A percentile compares a stretch with the other conserved stretches of the same genome.
Evolutionary conservation across 2,797 vertebrate genomes (phyloP).

Genomic region (Bovichtus diacanthus): DNA sequence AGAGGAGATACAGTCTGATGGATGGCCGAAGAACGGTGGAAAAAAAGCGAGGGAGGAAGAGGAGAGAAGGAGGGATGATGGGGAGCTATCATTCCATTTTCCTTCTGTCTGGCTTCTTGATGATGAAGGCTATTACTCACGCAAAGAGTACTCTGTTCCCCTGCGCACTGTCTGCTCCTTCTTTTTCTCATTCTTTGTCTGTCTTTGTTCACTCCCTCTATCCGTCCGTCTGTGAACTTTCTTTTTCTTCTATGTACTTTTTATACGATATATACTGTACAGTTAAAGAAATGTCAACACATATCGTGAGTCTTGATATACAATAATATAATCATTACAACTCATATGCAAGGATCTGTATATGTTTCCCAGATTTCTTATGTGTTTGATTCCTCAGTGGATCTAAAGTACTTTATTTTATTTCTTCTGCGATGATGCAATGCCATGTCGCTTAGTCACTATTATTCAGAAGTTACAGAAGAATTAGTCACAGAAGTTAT

Average conservation of each 20-base stretch:
- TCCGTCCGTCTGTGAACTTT: constrained; percentile 19
- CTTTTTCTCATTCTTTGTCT: constrained; percentile 7
- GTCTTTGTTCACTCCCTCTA: constrained; percentile 18
- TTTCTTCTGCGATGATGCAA: constrained; percentile 19
- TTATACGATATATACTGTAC: neutral
- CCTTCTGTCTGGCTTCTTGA: constrained; percentile 64
- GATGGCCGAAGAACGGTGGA: constrained; percentile 53
- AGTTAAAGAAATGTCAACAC: constrained; percentile 24
- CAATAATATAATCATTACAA: neutral
- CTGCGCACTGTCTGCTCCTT: constrained; percentile 12
- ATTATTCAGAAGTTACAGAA: too few species aligned
- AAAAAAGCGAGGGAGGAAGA: constrained; percentile 38
- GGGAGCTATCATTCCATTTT: constrained; percentile 69
- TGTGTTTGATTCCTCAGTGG: neutral
- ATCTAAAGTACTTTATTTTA: neutral
- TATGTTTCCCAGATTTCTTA: constrained; percentile 16
- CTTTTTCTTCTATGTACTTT: constrained; percentile 3
- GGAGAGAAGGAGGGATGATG: constrained; percentile 51
- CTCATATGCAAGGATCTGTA: neutral
- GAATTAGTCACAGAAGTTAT: too few species aligned
- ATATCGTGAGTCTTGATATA: constrained; percentile 8
- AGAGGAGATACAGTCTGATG: constrained; percentile 76
- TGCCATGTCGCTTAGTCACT: neutral
- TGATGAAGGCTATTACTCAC: constrained; percentile 80
- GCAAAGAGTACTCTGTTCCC: constrained; percentile 26